A percentile compares a stretch with the other conserved stretches of the same genome.
Evolutionary conservation across 2,797 vertebrate species (phyloP).

Genomic region (Xerus rutilus): DNA sequence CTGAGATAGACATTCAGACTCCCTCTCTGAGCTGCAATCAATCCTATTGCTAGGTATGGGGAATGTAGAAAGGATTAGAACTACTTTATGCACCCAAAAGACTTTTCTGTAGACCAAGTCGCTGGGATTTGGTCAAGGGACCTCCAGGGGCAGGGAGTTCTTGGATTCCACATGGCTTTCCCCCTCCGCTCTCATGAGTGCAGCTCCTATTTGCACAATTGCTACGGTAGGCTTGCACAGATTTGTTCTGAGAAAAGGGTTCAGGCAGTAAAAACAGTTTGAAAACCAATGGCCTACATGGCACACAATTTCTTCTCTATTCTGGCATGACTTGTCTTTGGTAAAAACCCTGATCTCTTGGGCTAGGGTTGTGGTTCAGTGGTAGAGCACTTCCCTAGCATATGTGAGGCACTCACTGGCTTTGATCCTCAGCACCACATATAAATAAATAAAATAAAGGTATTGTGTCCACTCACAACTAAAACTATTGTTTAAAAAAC

Average conservation of each 20-base stretch:
- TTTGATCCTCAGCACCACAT: no score
- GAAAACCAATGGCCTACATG: background rate
- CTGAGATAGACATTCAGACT: background rate
- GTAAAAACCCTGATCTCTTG: background rate
- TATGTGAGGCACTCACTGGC: no score
- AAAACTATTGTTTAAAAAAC: no score
- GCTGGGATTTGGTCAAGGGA: background rate
- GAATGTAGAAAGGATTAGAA: background rate
- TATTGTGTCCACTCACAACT: no score
- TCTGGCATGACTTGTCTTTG: background rate
- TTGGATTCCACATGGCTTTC: background rate
- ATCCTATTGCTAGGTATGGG: background rate
- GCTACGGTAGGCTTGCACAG: background rate
- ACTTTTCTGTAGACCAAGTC: background rate
- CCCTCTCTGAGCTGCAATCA: background rate
- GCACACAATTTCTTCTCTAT: background rate
- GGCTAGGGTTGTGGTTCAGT: no score
- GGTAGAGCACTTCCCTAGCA: no score
- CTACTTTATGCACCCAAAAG: background rate
- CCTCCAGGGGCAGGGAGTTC: background rate
- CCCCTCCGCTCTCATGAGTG: background rate
- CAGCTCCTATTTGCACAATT: background rate
- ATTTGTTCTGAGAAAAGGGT: background rate
- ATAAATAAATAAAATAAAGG: no score
- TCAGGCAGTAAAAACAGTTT: background rate